These are phyloP conservation scores for Lamellibrachia luymesi DNA, from an alignment of 1,140 invertebrate species.

Conservation along the genomic window DNA sequence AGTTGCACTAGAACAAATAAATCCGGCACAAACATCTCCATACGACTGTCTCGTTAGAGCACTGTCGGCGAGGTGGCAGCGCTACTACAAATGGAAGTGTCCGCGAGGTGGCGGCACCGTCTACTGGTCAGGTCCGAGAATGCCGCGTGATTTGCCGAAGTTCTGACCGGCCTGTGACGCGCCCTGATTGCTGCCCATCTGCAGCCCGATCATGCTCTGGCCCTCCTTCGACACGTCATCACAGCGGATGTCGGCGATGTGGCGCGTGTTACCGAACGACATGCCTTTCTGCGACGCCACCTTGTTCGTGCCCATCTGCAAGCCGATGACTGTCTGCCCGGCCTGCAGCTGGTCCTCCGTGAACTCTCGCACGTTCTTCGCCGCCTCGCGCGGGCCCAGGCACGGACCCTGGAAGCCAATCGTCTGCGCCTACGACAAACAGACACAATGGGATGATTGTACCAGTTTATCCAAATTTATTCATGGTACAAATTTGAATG, in stretches of 20 bases:
- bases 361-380: constrained; percentile 81
- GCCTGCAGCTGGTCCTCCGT: constrained; percentile 84
- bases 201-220: constrained; percentile 81
- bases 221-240: constrained; percentile 56
- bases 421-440: constrained; percentile 58
- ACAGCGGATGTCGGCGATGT: constrained; percentile 37
- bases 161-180: constrained; percentile 64
- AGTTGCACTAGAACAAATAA: not conserved
- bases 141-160: constrained; percentile 71
- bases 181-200: constrained; percentile 88
- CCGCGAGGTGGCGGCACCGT: not conserved
- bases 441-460: not conserved
- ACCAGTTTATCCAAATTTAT: not conserved
- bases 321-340: constrained; percentile 84
- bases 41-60: not conserved
- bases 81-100: not conserved
- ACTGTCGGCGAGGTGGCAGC: not conserved
- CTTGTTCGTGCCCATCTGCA: constrained; percentile 68
- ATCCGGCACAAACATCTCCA: not conserved
- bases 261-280: constrained; percentile 75
- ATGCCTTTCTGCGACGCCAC: constrained; percentile 65
- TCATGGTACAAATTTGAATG: too few species aligned
- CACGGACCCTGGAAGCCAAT: constrained; percentile 75
- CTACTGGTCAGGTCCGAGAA: constrained; percentile 26
- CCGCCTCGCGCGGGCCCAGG: constrained; percentile 89